Conservation (phyloP, 1,140 invertebrate species). For the Zaprionus ghesquierei region DNA sequence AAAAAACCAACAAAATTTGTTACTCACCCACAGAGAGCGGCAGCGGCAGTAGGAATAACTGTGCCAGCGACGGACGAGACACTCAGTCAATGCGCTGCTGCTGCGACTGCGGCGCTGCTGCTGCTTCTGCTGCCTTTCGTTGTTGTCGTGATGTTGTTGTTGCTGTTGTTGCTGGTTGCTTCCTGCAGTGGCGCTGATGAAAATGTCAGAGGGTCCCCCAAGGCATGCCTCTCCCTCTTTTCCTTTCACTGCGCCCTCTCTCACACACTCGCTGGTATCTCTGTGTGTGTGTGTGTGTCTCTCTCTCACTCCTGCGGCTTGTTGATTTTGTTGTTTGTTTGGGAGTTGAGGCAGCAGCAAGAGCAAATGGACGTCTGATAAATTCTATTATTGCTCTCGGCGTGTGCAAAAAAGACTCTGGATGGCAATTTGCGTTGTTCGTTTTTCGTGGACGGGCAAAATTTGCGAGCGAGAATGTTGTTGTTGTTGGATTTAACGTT, state of each 20-base stretch:
- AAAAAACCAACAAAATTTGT: conserved; percentile 12
- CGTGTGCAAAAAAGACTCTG: conserved; percentile 35
- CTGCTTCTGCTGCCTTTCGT: conserved; percentile 41
- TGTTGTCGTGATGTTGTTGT: conserved; percentile 41
- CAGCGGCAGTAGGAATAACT: conserved; percentile 52
- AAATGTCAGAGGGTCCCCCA: conserved; percentile 77
- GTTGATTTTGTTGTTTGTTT: conserved; percentile 28
- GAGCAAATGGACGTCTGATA: conserved; percentile 36
- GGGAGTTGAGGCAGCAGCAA: conserved; percentile 23
- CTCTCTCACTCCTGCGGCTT: conserved; percentile 4
- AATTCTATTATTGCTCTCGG: conserved; percentile 63
- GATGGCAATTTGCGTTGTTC: conserved; percentile 63
- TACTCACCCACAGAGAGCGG: conserved; percentile 71
- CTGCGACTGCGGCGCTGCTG: conserved; percentile 33
- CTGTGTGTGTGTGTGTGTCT: not conserved
- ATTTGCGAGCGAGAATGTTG: conserved; percentile 42
- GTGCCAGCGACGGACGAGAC: conserved; percentile 50
- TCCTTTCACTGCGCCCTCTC: not conserved
- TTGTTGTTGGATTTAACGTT: conserved; percentile 13
- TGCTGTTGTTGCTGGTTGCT: conserved; percentile 31
- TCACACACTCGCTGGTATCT: not conserved
- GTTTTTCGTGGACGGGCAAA: conserved; percentile 52
- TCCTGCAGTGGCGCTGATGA: conserved; percentile 56
- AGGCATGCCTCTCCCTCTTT: conserved; percentile 51
- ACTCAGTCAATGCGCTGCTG: conserved; percentile 29